Base-by-base conservation (phyloP, 1,140 invertebrate genomes). In the Vanessa atalanta region DNA sequence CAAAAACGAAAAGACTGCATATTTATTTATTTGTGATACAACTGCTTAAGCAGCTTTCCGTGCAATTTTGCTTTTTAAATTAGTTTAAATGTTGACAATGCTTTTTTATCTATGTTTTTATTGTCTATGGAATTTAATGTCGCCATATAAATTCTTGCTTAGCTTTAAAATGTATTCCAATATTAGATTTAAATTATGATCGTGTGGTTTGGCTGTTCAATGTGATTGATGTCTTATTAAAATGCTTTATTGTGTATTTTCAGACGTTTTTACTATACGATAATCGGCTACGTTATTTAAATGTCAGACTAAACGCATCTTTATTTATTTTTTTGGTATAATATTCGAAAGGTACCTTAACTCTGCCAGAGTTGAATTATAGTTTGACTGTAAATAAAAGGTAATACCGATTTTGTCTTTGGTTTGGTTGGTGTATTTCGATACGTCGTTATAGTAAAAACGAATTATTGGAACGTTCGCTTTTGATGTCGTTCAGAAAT, bases 1-100 rank as follows among this genome's bases (percentile, higher is more conserved):
- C n/a, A 14, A 16, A 47, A 70, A 70, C 67, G 57, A 70, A 63
- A 70, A 70, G 69, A 70, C 69, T 70, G 69, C 69, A 48, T 69
- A 57, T 69, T 70, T 50, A 61, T 63, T 53, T 71, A 23, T 55
- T 71, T 55, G 23, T 60, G 23, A 60, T 60, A 26, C 12, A 51
- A 65, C 50, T 53, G 65, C 50, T 53, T 67, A 20, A 31, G 50
- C 65, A 72, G 70, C 70, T 72, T 72, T 68, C 16, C 48, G 70
- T 65, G 70, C 70, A 72, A 72, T 72, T 72, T 13, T 26, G 20
- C 20, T 26, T 60, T 60, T 14, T 26, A 13, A 60, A 51, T 51
- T 60, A 4, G 15, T 60, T 3, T 4, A 60, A 60, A 26, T 60
- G 26, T 60, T 60, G 23, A 11, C 11, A 60, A 14, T 60, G 55